These are phyloP conservation scores for Siphonodentalium dalli DNA, from an alignment of 2,888 invertebrate species.

Conservation along the genomic window DNA sequence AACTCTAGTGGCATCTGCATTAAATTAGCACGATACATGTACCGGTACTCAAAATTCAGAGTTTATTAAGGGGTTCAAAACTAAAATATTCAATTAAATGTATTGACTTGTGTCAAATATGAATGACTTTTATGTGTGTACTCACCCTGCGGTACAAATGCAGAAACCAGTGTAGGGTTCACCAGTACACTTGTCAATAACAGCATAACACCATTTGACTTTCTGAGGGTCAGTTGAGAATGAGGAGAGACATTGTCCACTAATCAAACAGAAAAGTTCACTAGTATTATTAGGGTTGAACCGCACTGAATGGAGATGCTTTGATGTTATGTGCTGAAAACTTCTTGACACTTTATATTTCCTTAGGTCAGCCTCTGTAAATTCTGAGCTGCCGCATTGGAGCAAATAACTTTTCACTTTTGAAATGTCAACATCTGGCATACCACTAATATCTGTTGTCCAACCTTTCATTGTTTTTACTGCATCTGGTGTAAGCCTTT, in stretches of 20 bases:
- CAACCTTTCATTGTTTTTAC: neutral
- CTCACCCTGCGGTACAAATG: slow-evolving; percentile 16
- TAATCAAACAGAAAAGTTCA: slow-evolving; percentile 9
- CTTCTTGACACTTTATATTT: slow-evolving; percentile 9
- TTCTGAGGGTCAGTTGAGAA: slow-evolving; percentile 1
- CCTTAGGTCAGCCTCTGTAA: neutral
- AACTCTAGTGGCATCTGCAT: too few species aligned
- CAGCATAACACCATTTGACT: slow-evolving; percentile 7
- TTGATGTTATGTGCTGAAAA: slow-evolving; percentile 10
- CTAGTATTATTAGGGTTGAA: neutral
- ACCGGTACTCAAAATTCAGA: too few species aligned
- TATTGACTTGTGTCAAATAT: too few species aligned
- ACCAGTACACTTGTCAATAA: slow-evolving; percentile 10
- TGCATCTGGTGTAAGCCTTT: neutral
- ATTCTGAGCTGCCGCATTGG: neutral
- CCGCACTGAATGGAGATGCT: slow-evolving; percentile 2
- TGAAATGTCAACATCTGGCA: slow-evolving; percentile 4
- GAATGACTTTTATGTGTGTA: too few species aligned
- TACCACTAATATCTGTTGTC: neutral
- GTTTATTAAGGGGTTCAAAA: too few species aligned
- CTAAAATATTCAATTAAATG: too few species aligned
- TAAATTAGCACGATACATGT: too few species aligned
- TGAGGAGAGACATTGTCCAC: slow-evolving; percentile 6
- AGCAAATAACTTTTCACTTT: slow-evolving; percentile 6
- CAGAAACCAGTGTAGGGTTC: slow-evolving; percentile 18